These are phyloP conservation scores for Melieria picta DNA, from an alignment of 2,888 invertebrate genomes.

Conservation along the genomic window DNA sequence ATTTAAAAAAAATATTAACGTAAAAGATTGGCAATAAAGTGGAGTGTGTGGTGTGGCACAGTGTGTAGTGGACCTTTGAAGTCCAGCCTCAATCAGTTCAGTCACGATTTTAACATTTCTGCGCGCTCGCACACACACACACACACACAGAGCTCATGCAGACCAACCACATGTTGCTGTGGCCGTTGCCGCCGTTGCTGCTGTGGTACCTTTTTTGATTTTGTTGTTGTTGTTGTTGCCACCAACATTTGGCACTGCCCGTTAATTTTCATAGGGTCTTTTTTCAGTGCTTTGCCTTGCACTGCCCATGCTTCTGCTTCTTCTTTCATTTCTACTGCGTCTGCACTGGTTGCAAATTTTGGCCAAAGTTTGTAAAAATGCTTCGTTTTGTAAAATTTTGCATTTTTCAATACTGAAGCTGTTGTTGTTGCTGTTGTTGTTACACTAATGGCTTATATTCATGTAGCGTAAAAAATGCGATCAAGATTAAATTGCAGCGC, in stretches of 20 bases:
- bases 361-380: too few relatives aligned
- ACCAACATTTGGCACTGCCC: slow-evolving; percentile 6
- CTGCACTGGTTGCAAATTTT: too few relatives aligned
- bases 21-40: too few relatives aligned
- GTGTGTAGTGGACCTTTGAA: slow-evolving; percentile 28
- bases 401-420: too few relatives aligned
- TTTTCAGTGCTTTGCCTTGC: slow-evolving; percentile 15
- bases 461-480: too few relatives aligned
- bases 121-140: slow-evolving; percentile 1
- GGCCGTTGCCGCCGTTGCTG: slow-evolving; percentile 11
- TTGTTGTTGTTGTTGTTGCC: slow-evolving; percentile 22
- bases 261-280: slow-evolving; percentile 22
- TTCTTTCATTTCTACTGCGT: too few relatives aligned
- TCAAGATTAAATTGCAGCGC: too few relatives aligned
- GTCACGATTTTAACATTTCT: slow-evolving; percentile 66
- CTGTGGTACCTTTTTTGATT: slow-evolving; percentile 18
- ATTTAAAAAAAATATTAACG: too few relatives aligned
- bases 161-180: slow-evolving; percentile 1
- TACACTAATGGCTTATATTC: too few relatives aligned
- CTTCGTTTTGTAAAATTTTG: too few relatives aligned
- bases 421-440: too few relatives aligned
- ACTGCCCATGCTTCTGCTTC: not conserved
- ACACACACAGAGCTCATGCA: not conserved
- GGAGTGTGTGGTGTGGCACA: not conserved
- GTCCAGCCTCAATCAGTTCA: slow-evolving; percentile 47